A percentile compares a stretch with the other conserved stretches of the same genome.
These are phyloP conservation scores for Elephas maximus DNA, from an alignment of 2,113 vertebrate species.

Conservation along the genomic window DNA sequence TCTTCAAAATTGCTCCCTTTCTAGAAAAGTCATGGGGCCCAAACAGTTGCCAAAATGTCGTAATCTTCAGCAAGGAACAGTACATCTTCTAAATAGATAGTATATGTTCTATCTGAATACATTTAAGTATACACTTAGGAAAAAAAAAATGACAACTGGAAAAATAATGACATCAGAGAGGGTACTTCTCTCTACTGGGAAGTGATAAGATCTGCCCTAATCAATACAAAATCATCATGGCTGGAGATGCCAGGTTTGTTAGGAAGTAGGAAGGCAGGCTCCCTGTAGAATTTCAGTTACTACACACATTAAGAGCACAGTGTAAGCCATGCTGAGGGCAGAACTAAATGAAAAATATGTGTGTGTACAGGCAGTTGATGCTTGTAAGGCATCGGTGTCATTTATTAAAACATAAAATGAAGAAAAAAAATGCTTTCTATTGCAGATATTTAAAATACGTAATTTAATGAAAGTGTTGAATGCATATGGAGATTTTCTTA, in stretches of 20 bases:
- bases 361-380: not conserved
- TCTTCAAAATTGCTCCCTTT: not conserved
- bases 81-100: not conserved
- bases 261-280: not conserved
- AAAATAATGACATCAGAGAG: constrained; percentile 24
- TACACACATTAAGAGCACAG: constrained; percentile 2
- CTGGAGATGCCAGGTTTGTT: not conserved
- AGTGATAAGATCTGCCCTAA: not conserved
- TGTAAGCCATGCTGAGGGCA: constrained; percentile 58
- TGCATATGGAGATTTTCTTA: not conserved
- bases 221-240: not conserved
- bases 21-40: constrained; percentile 1
- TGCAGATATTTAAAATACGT: constrained; percentile 52
- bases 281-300: constrained; percentile 53
- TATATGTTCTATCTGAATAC: not conserved
- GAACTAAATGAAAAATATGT: constrained; percentile 62
- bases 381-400: not conserved
- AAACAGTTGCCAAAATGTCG: constrained; percentile 2
- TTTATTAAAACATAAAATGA: not conserved
- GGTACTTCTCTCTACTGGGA: constrained; percentile 8
- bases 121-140: not conserved
- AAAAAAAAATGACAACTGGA: constrained; percentile 13
- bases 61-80: not conserved
- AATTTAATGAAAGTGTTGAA: not conserved
- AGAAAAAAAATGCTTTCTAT: constrained; percentile 54